Evolutionary conservation across 2,888 invertebrate genomes (phyloP).

Genomic region (Strigamia transsilvanica): DNA sequence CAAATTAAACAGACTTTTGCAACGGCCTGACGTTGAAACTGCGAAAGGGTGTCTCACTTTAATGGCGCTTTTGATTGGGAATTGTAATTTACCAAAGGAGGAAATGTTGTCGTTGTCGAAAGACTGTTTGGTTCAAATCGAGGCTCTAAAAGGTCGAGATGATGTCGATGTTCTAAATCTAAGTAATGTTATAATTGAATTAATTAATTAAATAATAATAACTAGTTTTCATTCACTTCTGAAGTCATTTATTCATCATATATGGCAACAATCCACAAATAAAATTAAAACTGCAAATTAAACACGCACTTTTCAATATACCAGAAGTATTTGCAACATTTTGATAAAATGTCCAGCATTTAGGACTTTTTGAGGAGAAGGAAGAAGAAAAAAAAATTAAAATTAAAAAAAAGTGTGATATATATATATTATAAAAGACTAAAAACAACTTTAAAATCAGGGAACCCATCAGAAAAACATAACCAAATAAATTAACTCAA

Average conservation of each 20-base stretch:
- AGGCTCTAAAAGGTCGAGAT: neutral
- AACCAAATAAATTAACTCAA: slow-evolving; percentile 33
- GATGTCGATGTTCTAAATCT: neutral
- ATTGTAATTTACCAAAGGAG: neutral
- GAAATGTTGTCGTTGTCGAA: neutral
- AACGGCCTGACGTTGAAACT: neutral
- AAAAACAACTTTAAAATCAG: neutral
- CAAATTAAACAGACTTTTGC: neutral
- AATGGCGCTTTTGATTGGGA: neutral
- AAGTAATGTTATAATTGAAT: neutral
- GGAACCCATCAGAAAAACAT: neutral
- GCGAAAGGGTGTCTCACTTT: neutral
- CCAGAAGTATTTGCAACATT: slow-evolving; percentile 33
- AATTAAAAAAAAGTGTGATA: neutral
- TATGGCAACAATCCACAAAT: slow-evolving; percentile 48
- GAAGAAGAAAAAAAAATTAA: neutral
- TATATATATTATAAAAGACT: too few relatives aligned
- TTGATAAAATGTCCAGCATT: slow-evolving; percentile 12
- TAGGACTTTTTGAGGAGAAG: neutral
- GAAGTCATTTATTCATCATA: slow-evolving; percentile 30
- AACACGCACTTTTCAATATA: neutral
- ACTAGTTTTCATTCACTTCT: slow-evolving; percentile 22
- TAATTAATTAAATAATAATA: neutral
- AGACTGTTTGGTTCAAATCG: neutral
- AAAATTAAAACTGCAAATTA: slow-evolving; percentile 30